phyloP scores from a whole-genome alignment of 2,113 vertebrate species.

The Macrotus californicus region DNA sequence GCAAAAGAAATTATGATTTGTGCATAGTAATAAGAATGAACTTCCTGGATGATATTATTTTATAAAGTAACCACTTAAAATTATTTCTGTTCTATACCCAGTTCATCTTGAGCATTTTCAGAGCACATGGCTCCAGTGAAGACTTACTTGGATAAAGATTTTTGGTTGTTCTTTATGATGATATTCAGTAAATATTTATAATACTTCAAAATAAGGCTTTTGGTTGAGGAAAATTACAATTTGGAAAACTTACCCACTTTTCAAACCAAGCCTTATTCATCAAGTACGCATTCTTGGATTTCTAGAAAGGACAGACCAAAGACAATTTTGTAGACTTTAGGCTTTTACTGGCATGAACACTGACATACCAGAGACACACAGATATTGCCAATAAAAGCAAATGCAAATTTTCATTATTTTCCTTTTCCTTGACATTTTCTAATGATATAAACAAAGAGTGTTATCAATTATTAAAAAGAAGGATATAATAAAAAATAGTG shows the following conservation, averaged over 20 bases:
- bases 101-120: neutral
- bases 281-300: neutral
- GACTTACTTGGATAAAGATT: neutral
- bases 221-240: neutral
- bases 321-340: neutral
- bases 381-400: neutral
- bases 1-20: neutral
- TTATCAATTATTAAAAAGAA: neutral
- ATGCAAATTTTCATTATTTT: neutral
- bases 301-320: neutral
- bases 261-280: neutral
- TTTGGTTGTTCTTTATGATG: neutral
- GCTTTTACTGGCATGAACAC: neutral
- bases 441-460: neutral
- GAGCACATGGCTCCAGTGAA: neutral
- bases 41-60: neutral
- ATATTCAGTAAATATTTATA: neutral
- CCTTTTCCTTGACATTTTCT: neutral
- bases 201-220: neutral
- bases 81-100: neutral
- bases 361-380: neutral
- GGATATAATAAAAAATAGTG: neutral
- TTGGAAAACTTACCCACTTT: neutral
- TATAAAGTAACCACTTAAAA: conserved; percentile 15
- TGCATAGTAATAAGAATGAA: neutral